These are phyloP conservation scores for Polypedilum vanderplanki DNA, from an alignment of 1,140 invertebrate species.

Conservation along the genomic window DNA sequence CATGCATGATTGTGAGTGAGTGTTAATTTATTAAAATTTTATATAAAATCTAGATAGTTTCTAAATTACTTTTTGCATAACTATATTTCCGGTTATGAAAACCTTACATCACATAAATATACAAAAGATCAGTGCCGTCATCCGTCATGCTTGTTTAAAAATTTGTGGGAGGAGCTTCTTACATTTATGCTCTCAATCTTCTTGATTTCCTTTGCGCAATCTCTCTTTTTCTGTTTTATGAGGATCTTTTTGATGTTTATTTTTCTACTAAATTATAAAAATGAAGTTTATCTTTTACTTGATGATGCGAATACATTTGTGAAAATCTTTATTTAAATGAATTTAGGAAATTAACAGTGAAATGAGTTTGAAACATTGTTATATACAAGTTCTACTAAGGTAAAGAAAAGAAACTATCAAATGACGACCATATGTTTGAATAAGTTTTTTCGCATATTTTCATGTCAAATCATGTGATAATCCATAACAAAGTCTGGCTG, in stretches of 20 bases:
- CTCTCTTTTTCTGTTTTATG: slow-evolving; percentile 1
- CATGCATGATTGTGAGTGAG: neutral
- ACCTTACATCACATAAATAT: neutral
- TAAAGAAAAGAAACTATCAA: too few relatives aligned
- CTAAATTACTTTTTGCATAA: neutral
- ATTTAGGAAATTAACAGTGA: too few relatives aligned
- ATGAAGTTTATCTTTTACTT: too few relatives aligned
- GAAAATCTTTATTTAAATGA: too few relatives aligned
- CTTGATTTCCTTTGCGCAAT: neutral
- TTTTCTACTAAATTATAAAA: too few relatives aligned
- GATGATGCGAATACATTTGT: too few relatives aligned
- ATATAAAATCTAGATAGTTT: neutral
- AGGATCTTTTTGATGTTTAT: neutral
- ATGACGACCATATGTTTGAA: too few relatives aligned
- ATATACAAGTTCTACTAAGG: too few relatives aligned
- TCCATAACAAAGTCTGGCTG: neutral
- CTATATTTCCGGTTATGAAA: neutral
- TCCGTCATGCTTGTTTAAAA: neutral
- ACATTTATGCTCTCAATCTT: neutral
- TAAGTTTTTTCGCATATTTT: neutral
- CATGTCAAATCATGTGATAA: slow-evolving; percentile 14
- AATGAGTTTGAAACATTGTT: too few relatives aligned
- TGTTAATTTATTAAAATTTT: neutral
- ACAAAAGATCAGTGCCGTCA: too few relatives aligned
- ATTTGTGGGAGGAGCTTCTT: neutral